phyloP scores from a whole-genome alignment of 2,888 invertebrate species.

The Chymomyza caudatula region DNA sequence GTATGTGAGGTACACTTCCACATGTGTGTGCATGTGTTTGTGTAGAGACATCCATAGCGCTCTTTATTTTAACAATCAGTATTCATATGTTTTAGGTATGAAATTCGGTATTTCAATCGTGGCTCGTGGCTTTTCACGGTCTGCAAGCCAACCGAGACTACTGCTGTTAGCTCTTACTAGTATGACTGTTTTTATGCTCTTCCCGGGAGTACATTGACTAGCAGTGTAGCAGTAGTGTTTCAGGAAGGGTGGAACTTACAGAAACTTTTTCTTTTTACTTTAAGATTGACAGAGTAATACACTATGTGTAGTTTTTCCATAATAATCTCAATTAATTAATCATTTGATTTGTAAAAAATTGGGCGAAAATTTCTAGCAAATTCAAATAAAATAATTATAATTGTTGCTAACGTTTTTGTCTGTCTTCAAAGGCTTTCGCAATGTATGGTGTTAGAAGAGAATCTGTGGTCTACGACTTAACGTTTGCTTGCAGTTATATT shows the following conservation, averaged over 20 bases:
- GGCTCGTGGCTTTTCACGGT: constrained; percentile 78
- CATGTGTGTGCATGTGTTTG: constrained; percentile 3
- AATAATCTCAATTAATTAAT: too few relatives aligned
- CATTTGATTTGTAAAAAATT: too few relatives aligned
- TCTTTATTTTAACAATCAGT: constrained; percentile 64
- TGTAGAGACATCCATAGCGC: constrained; percentile 34
- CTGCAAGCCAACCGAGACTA: constrained; percentile 75
- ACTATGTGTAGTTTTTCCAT: too few relatives aligned
- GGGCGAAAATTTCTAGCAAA: too few relatives aligned
- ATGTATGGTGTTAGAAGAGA: too few relatives aligned
- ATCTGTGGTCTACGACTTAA: too few relatives aligned
- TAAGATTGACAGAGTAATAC: too few relatives aligned
- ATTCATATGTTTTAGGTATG: constrained; percentile 71
- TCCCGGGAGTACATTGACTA: background rate
- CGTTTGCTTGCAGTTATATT: too few relatives aligned
- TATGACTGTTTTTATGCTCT: constrained; percentile 49
- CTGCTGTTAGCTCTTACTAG: constrained; percentile 69
- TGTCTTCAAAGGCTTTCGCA: too few relatives aligned
- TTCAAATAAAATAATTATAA: too few relatives aligned
- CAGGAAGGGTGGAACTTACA: background rate
- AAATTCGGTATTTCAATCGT: constrained; percentile 75
- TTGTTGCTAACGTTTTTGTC: too few relatives aligned
- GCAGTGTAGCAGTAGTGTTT: background rate
- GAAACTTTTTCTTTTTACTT: background rate
- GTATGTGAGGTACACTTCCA: background rate